Evolutionary conservation across 2,797 vertebrate genomes (phyloP).

Genomic region (Streptopelia turtur): DNA sequence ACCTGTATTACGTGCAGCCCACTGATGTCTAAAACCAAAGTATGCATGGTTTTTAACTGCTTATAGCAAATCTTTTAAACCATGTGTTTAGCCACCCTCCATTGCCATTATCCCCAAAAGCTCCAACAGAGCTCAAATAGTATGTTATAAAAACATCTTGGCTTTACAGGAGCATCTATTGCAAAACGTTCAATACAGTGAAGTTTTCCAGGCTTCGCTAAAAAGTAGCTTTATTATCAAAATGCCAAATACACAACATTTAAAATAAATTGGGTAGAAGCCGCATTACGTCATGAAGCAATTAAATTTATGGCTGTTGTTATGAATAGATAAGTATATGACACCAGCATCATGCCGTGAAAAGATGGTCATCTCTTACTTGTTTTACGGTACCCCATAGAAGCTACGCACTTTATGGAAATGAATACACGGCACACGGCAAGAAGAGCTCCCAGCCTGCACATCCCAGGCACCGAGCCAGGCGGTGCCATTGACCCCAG

Average conservation of each 20-base stretch:
- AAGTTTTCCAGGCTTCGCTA: not conserved
- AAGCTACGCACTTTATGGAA: not conserved
- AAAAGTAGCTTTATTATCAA: not conserved
- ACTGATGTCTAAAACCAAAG: not conserved
- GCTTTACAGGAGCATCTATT: not conserved
- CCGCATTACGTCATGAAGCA: not conserved
- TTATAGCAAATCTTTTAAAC: not conserved
- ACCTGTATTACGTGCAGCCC: not conserved
- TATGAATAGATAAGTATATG: not conserved
- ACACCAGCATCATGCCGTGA: not conserved
- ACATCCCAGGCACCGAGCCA: not conserved
- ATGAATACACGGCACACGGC: not conserved
- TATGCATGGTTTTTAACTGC: not conserved
- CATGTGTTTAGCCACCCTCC: not conserved
- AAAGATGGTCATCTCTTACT: not conserved
- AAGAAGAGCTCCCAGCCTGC: not conserved
- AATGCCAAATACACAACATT: not conserved
- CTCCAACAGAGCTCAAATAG: not conserved
- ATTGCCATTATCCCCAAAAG: not conserved
- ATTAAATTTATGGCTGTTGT: not conserved
- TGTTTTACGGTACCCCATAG: not conserved
- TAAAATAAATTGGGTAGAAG: not conserved
- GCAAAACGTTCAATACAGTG: not conserved
- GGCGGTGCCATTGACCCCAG: fast-evolving
- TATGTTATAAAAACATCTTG: not conserved